These are phyloP conservation scores for Ataeniobius toweri DNA, from an alignment of 2,797 vertebrate genomes.

Conservation along the genomic window DNA sequence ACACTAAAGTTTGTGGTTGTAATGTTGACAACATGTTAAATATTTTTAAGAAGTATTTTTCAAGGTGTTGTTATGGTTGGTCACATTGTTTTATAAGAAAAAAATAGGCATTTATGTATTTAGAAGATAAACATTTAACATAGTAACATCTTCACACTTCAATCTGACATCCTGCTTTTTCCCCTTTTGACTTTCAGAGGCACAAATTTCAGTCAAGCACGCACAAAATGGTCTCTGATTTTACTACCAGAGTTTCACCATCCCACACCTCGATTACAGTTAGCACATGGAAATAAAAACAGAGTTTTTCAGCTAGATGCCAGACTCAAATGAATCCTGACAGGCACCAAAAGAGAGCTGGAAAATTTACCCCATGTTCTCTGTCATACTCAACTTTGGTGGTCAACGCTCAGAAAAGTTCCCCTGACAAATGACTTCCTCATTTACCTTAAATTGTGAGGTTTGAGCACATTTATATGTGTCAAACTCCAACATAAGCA, in stretches of 20 bases:
- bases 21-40: not conserved
- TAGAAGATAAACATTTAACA: conserved; percentile 51
- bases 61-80: not conserved
- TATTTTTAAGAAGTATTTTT: not conserved
- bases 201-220: conserved; percentile 70
- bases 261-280: conserved; percentile 79
- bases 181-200: conserved; percentile 50
- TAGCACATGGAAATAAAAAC: conserved; percentile 87
- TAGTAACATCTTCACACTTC: conserved; percentile 50
- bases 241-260: conserved; percentile 73
- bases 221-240: conserved; percentile 60
- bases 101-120: not conserved
- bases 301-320: conserved; percentile 52
- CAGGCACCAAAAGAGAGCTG: conserved; percentile 61
- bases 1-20: not conserved
- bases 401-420: conserved; percentile 54
- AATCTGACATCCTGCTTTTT: conserved; percentile 61
- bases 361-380: conserved; percentile 58
- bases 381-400: conserved; percentile 65
- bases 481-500: conserved; percentile 35
- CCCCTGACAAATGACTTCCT: conserved; percentile 52
- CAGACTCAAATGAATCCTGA: conserved; percentile 66
- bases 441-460: conserved; percentile 34
- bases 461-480: conserved; percentile 20
- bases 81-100: conserved; percentile 16